phyloP scores from a whole-genome alignment of 2,888 invertebrate species.

The Frankliniella fusca region DNA sequence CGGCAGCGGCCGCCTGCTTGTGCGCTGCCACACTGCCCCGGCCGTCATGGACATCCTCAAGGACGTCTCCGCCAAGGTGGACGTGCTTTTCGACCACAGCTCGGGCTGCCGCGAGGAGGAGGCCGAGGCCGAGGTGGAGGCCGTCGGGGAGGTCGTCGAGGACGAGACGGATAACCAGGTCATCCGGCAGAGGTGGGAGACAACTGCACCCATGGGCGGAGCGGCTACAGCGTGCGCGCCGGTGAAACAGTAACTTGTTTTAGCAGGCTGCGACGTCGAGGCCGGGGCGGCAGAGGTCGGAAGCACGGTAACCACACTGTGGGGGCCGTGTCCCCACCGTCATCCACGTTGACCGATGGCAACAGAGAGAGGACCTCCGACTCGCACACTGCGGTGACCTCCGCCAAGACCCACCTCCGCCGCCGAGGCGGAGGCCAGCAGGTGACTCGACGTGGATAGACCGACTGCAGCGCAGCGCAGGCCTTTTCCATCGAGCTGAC shows the following conservation, averaged over 20 bases:
- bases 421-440: background rate
- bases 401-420: background rate
- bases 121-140: background rate
- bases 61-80: constrained; percentile 47
- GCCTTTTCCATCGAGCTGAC: background rate
- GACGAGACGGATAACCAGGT: background rate
- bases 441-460: background rate
- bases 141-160: constrained; percentile 22
- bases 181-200: background rate
- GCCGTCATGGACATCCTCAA: constrained; percentile 46
- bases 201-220: background rate
- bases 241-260: background rate
- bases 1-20: constrained; percentile 41
- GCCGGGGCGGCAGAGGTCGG: background rate
- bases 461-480: too few relatives aligned
- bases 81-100: background rate
- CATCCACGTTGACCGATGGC: background rate
- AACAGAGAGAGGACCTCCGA: too few relatives aligned
- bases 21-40: constrained; percentile 45
- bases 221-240: background rate
- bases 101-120: background rate
- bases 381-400: too few relatives aligned
- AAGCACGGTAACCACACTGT: background rate
- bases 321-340: background rate
- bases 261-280: background rate